Evolutionary conservation across 2,113 vertebrate species (phyloP).

Genomic region (Sorex fumeus): DNA sequence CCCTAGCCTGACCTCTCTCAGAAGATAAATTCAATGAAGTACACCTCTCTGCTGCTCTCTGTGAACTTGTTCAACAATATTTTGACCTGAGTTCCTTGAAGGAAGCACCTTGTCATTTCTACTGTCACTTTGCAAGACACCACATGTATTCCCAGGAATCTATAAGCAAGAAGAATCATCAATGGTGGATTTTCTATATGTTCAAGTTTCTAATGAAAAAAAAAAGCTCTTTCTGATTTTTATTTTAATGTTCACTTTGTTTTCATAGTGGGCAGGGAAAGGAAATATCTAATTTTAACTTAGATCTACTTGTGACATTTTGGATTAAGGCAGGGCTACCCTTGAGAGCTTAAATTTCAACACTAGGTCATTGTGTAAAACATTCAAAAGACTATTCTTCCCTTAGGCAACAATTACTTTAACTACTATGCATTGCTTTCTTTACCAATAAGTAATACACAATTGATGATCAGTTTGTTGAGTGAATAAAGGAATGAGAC

Average conservation of each 20-base stretch:
- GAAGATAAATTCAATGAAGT: not conserved
- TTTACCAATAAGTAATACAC: not conserved
- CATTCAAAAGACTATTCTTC: conserved; percentile 5
- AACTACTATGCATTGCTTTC: not conserved
- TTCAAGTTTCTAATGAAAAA: conserved; percentile 43
- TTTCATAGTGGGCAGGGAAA: conserved; percentile 29
- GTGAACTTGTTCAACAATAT: not conserved
- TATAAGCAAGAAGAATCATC: not conserved
- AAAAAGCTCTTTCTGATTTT: conserved; percentile 43
- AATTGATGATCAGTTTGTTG: not conserved
- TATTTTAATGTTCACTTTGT: conserved; percentile 38
- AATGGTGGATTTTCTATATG: conserved; percentile 20
- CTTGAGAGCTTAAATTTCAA: conserved; percentile 48
- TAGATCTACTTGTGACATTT: conserved; percentile 15
- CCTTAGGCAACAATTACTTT: conserved; percentile 22
- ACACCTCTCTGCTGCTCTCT: not conserved
- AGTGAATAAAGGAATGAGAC: not conserved
- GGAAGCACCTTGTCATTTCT: conserved; percentile 57
- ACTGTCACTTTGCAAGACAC: conserved; percentile 38
- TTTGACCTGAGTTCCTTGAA: not conserved
- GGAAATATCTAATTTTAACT: conserved; percentile 50
- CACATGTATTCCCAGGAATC: not conserved
- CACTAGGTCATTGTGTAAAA: not conserved
- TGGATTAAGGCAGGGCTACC: conserved; percentile 21
- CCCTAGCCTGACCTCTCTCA: conserved; percentile 1